Conservation (phyloP, 1,140 invertebrate species). For the Aradophagus sp. region DNA sequence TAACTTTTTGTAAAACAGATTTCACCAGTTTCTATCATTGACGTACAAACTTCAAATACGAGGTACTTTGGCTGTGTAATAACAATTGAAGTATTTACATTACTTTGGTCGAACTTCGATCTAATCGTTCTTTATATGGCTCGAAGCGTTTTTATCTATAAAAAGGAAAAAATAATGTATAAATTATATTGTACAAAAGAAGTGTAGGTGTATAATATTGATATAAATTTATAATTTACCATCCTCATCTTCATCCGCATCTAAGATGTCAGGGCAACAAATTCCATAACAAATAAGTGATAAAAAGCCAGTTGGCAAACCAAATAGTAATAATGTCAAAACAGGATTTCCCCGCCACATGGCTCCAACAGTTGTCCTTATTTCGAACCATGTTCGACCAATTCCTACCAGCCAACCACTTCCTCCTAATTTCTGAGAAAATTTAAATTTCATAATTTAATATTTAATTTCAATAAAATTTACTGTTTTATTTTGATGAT, state of each 20-base stretch:
- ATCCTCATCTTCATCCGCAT: conserved; percentile 90
- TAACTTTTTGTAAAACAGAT: background rate
- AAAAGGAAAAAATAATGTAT: conserved; percentile 14
- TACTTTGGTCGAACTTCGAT: background rate
- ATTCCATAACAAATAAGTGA: conserved; percentile 95
- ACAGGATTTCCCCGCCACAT: conserved; percentile 96
- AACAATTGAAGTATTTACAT: conserved; percentile 12
- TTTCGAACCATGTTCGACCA: conserved; percentile 87
- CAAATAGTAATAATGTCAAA: conserved; percentile 89
- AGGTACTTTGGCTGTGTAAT: conserved; percentile 12
- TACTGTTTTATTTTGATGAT: background rate
- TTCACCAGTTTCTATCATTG: conserved; percentile 1
- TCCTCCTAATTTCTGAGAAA: conserved; percentile 85
- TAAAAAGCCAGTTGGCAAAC: conserved; percentile 91
- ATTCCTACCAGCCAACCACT: conserved; percentile 82
- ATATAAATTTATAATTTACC: conserved; percentile 52
- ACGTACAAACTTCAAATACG: background rate
- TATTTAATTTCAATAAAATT: background rate
- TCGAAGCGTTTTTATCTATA: conserved; percentile 60
- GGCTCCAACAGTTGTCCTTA: conserved; percentile 81
- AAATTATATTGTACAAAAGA: background rate
- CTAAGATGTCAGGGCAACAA: conserved; percentile 94
- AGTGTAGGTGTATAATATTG: no score
- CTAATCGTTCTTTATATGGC: conserved; percentile 72
- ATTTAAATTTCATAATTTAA: conserved; percentile 2